Evolutionary conservation across 2,888 invertebrate species (phyloP).

Genomic region (Idaea biselata): DNA sequence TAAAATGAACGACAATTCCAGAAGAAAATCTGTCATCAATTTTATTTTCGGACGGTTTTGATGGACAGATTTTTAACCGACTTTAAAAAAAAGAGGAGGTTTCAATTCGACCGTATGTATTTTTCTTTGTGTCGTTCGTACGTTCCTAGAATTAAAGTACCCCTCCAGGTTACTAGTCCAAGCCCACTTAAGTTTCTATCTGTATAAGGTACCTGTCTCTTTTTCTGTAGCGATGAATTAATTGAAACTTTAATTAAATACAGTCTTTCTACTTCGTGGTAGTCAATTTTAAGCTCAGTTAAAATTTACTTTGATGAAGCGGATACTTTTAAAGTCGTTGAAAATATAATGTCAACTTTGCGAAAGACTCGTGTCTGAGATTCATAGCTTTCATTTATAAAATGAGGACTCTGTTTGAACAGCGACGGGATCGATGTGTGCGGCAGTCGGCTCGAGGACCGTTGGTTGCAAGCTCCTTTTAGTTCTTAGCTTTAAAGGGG

Average conservation of each 20-base stretch:
- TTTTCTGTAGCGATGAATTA: background rate
- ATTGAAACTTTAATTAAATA: background rate
- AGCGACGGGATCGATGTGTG: slow-evolving; percentile 25
- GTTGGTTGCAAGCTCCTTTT: background rate
- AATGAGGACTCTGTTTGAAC: slow-evolving; percentile 40
- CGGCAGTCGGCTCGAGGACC: background rate
- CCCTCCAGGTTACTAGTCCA: background rate
- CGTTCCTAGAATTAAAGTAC: too few relatives aligned
- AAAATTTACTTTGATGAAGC: background rate
- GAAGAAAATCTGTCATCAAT: too few relatives aligned
- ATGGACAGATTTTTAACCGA: too few relatives aligned
- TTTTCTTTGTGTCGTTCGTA: too few relatives aligned
- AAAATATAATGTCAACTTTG: slow-evolving; percentile 20
- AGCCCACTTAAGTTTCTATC: background rate
- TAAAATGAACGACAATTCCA: too few relatives aligned
- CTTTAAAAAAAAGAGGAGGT: too few relatives aligned
- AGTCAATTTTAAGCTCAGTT: slow-evolving; percentile 2
- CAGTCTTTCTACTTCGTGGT: background rate
- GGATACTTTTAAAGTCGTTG: slow-evolving; percentile 5
- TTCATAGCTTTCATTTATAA: slow-evolving; percentile 39
- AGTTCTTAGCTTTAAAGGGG: background rate
- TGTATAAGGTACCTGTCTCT: background rate
- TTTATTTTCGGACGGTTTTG: too few relatives aligned
- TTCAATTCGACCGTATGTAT: too few relatives aligned
- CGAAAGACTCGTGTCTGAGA: slow-evolving; percentile 29